Base-by-base conservation (phyloP, 2,888 invertebrate genomes). In the Mythimna albipuncta region DNA sequence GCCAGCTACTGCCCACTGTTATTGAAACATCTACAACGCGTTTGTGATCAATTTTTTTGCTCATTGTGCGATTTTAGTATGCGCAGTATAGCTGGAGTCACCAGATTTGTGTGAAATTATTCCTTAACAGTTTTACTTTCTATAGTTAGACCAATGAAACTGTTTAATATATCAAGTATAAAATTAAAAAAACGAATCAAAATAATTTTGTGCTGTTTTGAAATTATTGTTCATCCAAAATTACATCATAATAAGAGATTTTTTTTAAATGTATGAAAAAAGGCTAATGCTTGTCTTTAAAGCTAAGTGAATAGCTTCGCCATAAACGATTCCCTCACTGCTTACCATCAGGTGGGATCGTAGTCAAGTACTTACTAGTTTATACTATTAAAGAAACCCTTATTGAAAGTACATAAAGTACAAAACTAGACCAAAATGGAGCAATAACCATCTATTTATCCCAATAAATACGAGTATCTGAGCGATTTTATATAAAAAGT, bases 381-480 rank as follows among this genome's bases (percentile, higher is more conserved):
- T 6, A 38, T 1, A 62, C 52, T 62, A 26, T 16, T n/a, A 32
- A 58, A 35, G 13, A 19, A 57, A 65, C n/a, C 57, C 38, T 64
- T 62, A 44, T 82, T 63, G 26, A 58, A 83, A 67, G 63, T 58
- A 67, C 19, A 70, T 82, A 72, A 77, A 81, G 32, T 38, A 67
- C 71, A 55, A 64, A 75, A 69, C 79, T 77, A 84, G 75, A 78
- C 64, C 44, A 66, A 78, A 83, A 90, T 90, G 82, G 87, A 89
- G 87, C 85, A 85, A 89, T 89, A 87, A 87, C 76, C 78, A 82
- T 83, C 82, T 66, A 61, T 85, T 85, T 85, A 72, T 73, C 58
- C 84, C 84, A 87, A 89, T 89, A 90, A 90, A 90, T 87, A 89
- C 85, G 81, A 80, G 83, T 84, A 75, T 82, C 72, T 79, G 66